phyloP scores from a whole-genome alignment of 2,888 invertebrate species.

The Pristionchus fissidentatus region DNA sequence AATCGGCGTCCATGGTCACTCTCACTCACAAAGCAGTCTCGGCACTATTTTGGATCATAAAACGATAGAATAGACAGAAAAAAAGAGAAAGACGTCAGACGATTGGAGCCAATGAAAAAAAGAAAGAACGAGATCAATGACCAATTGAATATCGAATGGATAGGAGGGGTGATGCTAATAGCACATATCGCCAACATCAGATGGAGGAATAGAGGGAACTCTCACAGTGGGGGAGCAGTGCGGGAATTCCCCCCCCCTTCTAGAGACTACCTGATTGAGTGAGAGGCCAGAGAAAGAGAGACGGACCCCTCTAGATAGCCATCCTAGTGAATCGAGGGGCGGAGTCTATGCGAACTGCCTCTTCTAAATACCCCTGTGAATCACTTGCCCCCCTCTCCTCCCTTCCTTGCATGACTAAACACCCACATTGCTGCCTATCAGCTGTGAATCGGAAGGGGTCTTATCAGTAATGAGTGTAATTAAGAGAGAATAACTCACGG shows the following conservation, averaged over 20 bases:
- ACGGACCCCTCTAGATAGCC: slow-evolving; percentile 4
- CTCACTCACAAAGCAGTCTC: no score
- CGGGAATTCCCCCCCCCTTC: neutral
- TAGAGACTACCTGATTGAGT: neutral
- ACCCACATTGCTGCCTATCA: neutral
- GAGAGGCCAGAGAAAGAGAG: neutral
- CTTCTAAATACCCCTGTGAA: neutral
- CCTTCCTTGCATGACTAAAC: neutral
- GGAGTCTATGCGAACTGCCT: slow-evolving; percentile 4
- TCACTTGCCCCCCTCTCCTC: neutral
- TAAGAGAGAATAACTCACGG: neutral
- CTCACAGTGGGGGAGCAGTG: neutral
- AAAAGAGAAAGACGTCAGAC: neutral
- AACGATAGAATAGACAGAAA: neutral
- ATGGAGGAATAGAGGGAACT: neutral
- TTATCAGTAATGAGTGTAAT: slow-evolving; percentile 12
- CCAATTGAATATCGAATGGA: neutral
- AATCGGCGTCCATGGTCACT: no score
- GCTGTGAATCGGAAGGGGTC: neutral
- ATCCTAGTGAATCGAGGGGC: slow-evolving; percentile 20
- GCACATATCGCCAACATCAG: neutral
- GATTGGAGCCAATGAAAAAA: neutral
- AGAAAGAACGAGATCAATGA: neutral
- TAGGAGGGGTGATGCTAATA: neutral
- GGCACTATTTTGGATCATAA: no score